Evolutionary conservation across 2,797 vertebrate genomes (phyloP).

Genomic region (Hybognathus amarus): DNA sequence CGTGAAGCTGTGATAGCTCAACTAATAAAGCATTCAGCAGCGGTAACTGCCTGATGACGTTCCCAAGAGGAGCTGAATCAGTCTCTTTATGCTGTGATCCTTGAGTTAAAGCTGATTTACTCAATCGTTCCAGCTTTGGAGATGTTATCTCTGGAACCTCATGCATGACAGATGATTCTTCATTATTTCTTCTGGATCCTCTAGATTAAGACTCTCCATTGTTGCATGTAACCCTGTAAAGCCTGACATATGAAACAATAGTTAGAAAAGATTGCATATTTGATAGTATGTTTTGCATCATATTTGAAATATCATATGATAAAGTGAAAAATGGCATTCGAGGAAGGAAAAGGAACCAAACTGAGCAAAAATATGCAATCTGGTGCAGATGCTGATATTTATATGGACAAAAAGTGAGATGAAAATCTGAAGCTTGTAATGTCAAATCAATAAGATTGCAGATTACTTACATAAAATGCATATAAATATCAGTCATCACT

Average conservation of each 20-base stretch:
- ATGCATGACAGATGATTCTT: conserved; percentile 39
- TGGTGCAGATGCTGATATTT: neutral
- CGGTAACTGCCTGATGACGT: conserved; percentile 79
- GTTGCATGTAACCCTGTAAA: conserved; percentile 8
- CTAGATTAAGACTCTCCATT: conserved; percentile 55
- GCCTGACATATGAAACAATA: neutral
- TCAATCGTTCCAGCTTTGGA: neutral
- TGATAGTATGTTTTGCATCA: neutral
- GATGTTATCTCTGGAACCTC: neutral
- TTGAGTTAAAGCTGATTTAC: neutral
- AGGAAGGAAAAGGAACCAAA: neutral
- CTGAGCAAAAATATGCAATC: neutral
- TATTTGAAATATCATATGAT: neutral
- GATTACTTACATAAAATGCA: neutral
- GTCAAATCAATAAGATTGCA: neutral
- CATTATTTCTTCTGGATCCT: conserved; percentile 59
- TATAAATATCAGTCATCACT: neutral
- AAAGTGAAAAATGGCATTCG: neutral
- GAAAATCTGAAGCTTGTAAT: neutral
- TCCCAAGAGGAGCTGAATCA: conserved; percentile 56
- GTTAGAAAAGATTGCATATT: neutral
- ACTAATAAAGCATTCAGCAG: conserved; percentile 86
- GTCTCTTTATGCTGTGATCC: neutral
- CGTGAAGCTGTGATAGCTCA: conserved; percentile 83
- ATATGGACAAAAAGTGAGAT: neutral